Evolutionary conservation across 2,888 invertebrate species (phyloP).

Genomic region (Smittia sp.): DNA sequence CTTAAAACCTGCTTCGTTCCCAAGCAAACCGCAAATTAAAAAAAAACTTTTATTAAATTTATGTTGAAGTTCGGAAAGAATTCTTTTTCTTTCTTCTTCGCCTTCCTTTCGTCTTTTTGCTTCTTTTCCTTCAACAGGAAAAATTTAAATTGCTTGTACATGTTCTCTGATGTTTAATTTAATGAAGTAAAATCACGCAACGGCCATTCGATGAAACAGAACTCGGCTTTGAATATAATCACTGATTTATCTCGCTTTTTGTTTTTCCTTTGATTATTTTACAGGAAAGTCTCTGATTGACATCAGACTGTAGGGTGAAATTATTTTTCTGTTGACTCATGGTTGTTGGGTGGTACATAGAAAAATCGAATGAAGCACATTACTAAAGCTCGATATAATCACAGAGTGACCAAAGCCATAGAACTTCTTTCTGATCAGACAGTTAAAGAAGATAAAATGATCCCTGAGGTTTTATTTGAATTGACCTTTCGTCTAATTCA

Average conservation of each 20-base stretch:
- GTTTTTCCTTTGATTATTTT: conserved; percentile 3
- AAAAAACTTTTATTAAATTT: conserved; percentile 37
- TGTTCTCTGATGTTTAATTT: conserved; percentile 35
- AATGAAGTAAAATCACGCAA: conserved; percentile 41
- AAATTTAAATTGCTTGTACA: conserved; percentile 40
- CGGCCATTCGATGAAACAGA: conserved; percentile 25
- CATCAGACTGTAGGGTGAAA: conserved; percentile 13
- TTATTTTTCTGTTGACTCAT: not conserved
- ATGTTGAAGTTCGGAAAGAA: conserved; percentile 35
- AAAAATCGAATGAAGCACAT: too few species aligned
- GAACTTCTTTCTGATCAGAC: conserved; percentile 26
- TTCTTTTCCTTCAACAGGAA: conserved; percentile 24
- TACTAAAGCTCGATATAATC: too few species aligned
- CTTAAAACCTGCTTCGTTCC: conserved; percentile 17
- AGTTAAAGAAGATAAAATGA: conserved; percentile 40
- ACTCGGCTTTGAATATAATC: conserved; percentile 30
- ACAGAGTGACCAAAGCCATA: not conserved
- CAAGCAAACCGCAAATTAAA: conserved; percentile 38
- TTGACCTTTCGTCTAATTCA: conserved; percentile 19
- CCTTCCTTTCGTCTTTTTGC: not conserved
- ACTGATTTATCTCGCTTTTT: conserved; percentile 38
- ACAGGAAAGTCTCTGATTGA: conserved; percentile 28
- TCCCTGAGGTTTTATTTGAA: conserved; percentile 27
- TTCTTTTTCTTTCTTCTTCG: conserved; percentile 20
- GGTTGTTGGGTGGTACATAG: not conserved